Percentiles rank a stretch among this genome's conserved stretches.
Evolutionary conservation across 2,797 vertebrate species (phyloP).

Genomic region (Microtus agrestis): DNA sequence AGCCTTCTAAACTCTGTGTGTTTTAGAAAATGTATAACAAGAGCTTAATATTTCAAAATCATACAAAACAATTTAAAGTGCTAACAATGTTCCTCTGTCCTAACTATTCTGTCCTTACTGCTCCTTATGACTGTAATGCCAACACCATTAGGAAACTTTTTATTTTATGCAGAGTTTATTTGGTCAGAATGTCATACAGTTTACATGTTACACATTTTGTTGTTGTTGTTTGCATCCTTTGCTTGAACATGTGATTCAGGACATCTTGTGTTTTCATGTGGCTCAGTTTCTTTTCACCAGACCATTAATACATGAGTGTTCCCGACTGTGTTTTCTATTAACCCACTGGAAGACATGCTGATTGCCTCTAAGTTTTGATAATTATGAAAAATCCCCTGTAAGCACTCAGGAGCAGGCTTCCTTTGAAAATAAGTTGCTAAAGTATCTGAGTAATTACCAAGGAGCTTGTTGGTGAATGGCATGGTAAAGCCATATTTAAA

Average conservation of each 20-base stretch:
- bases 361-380: neutral
- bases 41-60: neutral
- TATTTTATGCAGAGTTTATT: neutral
- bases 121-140: accelerated
- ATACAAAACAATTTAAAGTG: neutral
- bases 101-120: neutral
- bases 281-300: neutral
- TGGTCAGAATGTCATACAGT: neutral
- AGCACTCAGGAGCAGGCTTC: neutral
- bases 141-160: neutral
- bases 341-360: neutral
- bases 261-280: neutral
- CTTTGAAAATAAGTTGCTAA: neutral
- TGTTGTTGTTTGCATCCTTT: neutral
- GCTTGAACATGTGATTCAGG: neutral
- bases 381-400: neutral
- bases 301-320: neutral
- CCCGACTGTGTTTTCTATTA: neutral
- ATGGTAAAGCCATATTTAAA: neutral
- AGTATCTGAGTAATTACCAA: neutral
- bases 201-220: neutral
- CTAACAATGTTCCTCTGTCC: neutral
- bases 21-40: neutral
- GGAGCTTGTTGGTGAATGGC: neutral
- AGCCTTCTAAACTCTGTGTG: neutral